phyloP scores from a whole-genome alignment of 2,888 invertebrate genomes.

The Athetis lepigone region DNA sequence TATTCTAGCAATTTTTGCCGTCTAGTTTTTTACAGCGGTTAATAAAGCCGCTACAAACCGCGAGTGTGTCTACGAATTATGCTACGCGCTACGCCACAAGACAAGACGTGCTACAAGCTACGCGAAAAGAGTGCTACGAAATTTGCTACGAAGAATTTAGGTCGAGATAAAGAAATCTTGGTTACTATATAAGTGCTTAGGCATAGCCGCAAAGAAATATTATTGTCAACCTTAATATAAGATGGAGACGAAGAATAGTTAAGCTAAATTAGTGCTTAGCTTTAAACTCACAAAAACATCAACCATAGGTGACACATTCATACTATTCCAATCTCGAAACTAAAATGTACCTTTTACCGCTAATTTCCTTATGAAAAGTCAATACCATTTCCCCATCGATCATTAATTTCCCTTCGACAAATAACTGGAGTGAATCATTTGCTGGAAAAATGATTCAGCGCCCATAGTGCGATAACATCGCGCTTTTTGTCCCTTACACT shows the following conservation, averaged over 20 bases:
- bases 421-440: constrained; percentile 27
- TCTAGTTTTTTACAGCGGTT: no score
- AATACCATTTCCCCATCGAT: constrained; percentile 22
- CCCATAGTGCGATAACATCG: constrained; percentile 30
- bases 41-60: not conserved
- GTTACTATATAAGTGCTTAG: no score
- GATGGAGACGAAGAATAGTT: no score
- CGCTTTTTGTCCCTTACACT: constrained; percentile 3
- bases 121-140: not conserved
- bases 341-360: not conserved
- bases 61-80: not conserved
- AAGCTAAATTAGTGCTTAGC: no score
- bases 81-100: not conserved
- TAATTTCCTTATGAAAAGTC: not conserved
- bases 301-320: no score
- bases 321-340: no score
- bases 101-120: constrained; percentile 11
- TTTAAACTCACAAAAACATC: no score
- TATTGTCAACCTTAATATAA: no score
- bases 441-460: constrained; percentile 47
- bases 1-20: no score
- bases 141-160: constrained; percentile 5
- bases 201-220: no score
- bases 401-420: constrained; percentile 22
- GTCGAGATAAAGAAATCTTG: no score